A percentile compares a stretch with the other conserved stretches of the same genome.
These are phyloP conservation scores for Drosophila takahashii DNA, from an alignment of 1,140 invertebrate genomes.

Conservation along the genomic window DNA sequence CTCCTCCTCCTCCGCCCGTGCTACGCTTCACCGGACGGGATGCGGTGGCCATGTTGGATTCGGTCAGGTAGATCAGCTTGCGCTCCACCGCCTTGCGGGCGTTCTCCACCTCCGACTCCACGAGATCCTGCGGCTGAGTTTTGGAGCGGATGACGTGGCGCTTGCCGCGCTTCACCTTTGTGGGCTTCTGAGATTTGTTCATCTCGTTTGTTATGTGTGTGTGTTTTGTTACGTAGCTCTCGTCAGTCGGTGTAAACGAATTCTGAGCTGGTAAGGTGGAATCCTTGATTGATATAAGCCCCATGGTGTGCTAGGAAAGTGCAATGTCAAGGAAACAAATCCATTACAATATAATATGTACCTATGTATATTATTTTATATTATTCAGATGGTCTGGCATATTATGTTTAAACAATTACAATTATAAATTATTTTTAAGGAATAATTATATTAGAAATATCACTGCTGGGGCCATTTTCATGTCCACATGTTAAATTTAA, in stretches of 20 bases:
- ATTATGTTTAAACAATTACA: too few species aligned
- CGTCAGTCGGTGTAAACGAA: constrained; percentile 12
- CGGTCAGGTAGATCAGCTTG: constrained; percentile 46
- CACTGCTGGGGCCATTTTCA: too few species aligned
- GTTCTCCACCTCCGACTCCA: constrained; percentile 27
- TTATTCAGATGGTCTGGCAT: too few species aligned
- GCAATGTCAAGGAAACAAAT: not conserved
- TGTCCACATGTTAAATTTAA: too few species aligned
- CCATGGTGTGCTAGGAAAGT: not conserved
- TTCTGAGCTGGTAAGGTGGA: not conserved
- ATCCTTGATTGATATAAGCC: not conserved
- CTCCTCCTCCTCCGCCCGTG: not conserved
- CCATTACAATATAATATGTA: too few species aligned
- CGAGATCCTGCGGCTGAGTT: not conserved
- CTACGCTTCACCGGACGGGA: constrained; percentile 3
- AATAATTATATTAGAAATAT: too few species aligned
- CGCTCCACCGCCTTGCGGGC: constrained; percentile 38
- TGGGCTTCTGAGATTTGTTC: constrained; percentile 29
- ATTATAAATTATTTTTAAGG: too few species aligned
- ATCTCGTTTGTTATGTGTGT: constrained; percentile 4
- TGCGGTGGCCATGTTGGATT: constrained; percentile 15
- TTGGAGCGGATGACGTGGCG: not conserved
- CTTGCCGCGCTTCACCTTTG: constrained; percentile 22
- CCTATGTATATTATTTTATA: too few species aligned
- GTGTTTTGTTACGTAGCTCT: not conserved